A percentile compares a stretch with the other conserved stretches of the same genome.
phyloP scores from a whole-genome alignment of 1,140 invertebrate species.

The Gonioctena quinquepunctata region DNA sequence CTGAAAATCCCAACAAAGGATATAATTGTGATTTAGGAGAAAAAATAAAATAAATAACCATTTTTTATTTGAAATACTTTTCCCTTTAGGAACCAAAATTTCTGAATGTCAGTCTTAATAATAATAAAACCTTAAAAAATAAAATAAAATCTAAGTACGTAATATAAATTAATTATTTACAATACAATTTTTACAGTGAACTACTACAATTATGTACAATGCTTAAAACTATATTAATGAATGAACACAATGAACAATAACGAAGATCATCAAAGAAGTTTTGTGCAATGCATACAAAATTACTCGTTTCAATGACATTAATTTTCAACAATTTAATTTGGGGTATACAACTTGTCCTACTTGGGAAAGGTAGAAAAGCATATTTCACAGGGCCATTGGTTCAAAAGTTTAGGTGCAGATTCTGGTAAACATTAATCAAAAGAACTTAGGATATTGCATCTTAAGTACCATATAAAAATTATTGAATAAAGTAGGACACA shows the following conservation, averaged over 20 bases:
- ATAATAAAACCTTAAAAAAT: slow-evolving; percentile 51
- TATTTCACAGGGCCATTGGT: not conserved
- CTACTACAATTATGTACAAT: slow-evolving; percentile 33
- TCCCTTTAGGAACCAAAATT: slow-evolving; percentile 53
- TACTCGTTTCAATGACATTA: not conserved
- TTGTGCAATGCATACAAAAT: slow-evolving; percentile 7
- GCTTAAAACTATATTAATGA: slow-evolving; percentile 13
- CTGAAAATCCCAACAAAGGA: too few species aligned
- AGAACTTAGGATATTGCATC: too few species aligned
- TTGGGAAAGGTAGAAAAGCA: not conserved
- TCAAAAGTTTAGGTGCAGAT: too few species aligned
- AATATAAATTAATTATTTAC: slow-evolving; percentile 53
- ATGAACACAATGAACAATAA: slow-evolving; percentile 17
- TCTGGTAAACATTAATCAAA: too few species aligned
- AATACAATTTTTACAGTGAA: slow-evolving; percentile 44
- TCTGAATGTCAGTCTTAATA: slow-evolving; percentile 54
- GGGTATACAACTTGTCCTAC: not conserved
- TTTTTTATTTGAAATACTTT: slow-evolving; percentile 52
- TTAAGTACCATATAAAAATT: not conserved
- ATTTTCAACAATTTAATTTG: not conserved
- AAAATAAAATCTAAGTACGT: slow-evolving; percentile 49
- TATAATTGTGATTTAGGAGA: too few species aligned
- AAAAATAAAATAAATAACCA: slow-evolving; percentile 32
- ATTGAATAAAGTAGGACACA: not conserved
- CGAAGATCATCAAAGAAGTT: slow-evolving; percentile 5